phyloP scores from a whole-genome alignment of 2,888 invertebrate species.

The Malacosoma neustria region DNA sequence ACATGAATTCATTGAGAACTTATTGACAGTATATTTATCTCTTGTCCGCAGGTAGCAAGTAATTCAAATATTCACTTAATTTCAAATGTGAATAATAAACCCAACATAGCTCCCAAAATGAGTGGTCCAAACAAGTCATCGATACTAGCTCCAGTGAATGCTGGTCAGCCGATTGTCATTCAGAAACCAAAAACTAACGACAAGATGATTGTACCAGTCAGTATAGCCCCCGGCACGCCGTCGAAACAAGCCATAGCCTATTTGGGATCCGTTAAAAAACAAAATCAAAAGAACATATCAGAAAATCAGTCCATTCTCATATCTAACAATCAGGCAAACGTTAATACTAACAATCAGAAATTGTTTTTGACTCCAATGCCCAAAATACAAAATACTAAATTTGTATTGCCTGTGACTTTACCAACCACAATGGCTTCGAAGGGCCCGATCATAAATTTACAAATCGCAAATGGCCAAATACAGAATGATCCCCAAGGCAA shows the following conservation, averaged over 20 bases:
- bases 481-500: slow-evolving; percentile 76
- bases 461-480: slow-evolving; percentile 79
- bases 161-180: slow-evolving; percentile 71
- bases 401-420: slow-evolving; percentile 65
- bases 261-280: slow-evolving; percentile 72
- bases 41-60: slow-evolving; percentile 50
- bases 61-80: slow-evolving; percentile 59
- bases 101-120: slow-evolving; percentile 58
- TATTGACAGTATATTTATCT: too few relatives aligned
- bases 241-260: slow-evolving; percentile 70
- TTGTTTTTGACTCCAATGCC: slow-evolving; percentile 76
- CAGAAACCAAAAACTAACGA: slow-evolving; percentile 69
- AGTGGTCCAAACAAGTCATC: slow-evolving; percentile 48
- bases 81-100: slow-evolving; percentile 54
- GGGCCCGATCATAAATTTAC: slow-evolving; percentile 78
- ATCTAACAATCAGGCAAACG: slow-evolving; percentile 56
- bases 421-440: slow-evolving; percentile 74
- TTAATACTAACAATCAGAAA: slow-evolving; percentile 66
- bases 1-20: too few relatives aligned
- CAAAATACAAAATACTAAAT: slow-evolving; percentile 71
- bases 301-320: slow-evolving; percentile 64
- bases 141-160: slow-evolving; percentile 50
- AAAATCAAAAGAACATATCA: slow-evolving; percentile 40
- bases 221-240: slow-evolving; percentile 47
- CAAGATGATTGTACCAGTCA: slow-evolving; percentile 67